A percentile compares a stretch with the other conserved stretches of the same genome.
Conservation (phyloP, 2,113 vertebrate genomes). For the Pleuronectes platessa region DNA sequence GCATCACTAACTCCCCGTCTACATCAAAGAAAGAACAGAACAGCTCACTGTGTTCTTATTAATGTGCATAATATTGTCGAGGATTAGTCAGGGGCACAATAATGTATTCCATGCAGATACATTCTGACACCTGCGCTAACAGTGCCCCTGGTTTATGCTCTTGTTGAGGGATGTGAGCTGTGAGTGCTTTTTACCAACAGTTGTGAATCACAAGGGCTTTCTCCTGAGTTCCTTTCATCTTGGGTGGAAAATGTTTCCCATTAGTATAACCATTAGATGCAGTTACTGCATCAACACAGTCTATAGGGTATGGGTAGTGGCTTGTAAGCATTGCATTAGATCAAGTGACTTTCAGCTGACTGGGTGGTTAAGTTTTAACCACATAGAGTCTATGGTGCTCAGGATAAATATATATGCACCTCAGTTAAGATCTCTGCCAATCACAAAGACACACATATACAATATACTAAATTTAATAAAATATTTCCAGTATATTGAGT, state of each 20-base stretch:
- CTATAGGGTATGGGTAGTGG: conserved; percentile 39
- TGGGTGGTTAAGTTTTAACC: conserved; percentile 16
- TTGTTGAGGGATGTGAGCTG: conserved; percentile 45
- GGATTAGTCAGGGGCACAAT: background rate
- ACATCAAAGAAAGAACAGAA: background rate
- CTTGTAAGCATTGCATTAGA: conserved; percentile 42
- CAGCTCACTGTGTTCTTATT: background rate
- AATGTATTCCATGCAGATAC: background rate
- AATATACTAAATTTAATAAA: too few relatives aligned
- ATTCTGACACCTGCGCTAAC: conserved; percentile 31
- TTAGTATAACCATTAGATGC: conserved; percentile 60
- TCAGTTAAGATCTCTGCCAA: background rate
- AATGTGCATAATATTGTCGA: background rate
- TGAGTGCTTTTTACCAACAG: conserved; percentile 56
- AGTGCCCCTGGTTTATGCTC: conserved; percentile 38
- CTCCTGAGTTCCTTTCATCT: conserved; percentile 72
- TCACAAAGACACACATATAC: background rate
- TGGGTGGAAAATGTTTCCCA: conserved; percentile 59
- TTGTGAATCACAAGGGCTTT: conserved; percentile 54
- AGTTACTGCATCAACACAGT: conserved; percentile 41
- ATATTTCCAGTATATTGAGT: background rate
- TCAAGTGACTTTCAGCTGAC: conserved; percentile 28
- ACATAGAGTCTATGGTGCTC: conserved; percentile 1
- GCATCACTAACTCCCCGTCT: background rate
- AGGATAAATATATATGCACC: background rate